Evolutionary conservation across 2,888 invertebrate species (phyloP).

Genomic region (Apomyelois bistriatella): DNA sequence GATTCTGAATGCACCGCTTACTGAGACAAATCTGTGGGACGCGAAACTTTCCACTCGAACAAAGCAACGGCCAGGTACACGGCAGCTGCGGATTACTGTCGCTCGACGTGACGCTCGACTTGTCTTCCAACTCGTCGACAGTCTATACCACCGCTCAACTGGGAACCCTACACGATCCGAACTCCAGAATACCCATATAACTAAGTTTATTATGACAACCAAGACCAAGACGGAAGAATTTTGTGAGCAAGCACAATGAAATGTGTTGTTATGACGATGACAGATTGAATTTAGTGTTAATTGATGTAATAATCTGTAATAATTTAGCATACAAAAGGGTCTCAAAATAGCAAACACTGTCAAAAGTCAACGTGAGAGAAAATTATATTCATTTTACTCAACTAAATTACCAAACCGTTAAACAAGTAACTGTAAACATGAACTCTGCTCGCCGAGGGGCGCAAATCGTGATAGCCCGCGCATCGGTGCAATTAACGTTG

Average conservation of each 20-base stretch:
- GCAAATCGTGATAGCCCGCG: constrained; percentile 45
- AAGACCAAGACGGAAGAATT: constrained; percentile 53
- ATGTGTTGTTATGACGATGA: constrained; percentile 31
- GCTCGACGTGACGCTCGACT: constrained; percentile 40
- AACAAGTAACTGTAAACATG: constrained; percentile 56
- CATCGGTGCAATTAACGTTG: constrained; percentile 59
- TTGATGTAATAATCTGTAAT: constrained; percentile 27
- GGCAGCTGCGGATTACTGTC: constrained; percentile 63
- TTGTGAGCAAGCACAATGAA: constrained; percentile 36
- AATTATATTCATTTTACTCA: constrained; percentile 37
- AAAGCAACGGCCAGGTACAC: constrained; percentile 69
- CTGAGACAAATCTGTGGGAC: constrained; percentile 51
- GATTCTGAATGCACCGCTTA: constrained; percentile 27
- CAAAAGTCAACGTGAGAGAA: constrained; percentile 31
- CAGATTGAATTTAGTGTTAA: constrained; percentile 38
- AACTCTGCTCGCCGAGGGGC: constrained; percentile 27
- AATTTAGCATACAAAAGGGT: neutral
- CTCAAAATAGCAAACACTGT: constrained; percentile 9
- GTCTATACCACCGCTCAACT: constrained; percentile 32
- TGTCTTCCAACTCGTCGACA: constrained; percentile 33
- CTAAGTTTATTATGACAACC: constrained; percentile 68
- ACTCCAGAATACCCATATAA: constrained; percentile 43
- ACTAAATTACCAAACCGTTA: constrained; percentile 52
- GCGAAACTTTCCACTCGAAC: constrained; percentile 64
- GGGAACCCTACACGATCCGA: constrained; percentile 35